A percentile compares a stretch with the other conserved stretches of the same genome.
phyloP scores from a whole-genome alignment of 2,797 vertebrate genomes.

The Coendou prehensilis region DNA sequence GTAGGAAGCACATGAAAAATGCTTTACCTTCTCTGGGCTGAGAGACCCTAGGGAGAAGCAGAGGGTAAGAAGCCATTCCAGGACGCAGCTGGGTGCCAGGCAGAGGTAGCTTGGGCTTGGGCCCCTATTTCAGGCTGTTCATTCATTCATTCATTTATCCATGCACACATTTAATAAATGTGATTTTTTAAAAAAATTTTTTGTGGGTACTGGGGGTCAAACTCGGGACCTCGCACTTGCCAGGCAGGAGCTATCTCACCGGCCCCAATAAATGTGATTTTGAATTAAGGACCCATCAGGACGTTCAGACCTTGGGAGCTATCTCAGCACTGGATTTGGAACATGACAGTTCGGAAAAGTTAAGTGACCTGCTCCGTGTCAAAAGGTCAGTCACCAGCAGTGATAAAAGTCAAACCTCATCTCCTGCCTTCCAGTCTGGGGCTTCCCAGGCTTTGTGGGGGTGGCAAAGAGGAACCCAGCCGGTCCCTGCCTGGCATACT shows the following conservation, averaged over 20 bases:
- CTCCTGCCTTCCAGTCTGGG: not conserved
- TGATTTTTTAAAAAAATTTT: too few relatives aligned
- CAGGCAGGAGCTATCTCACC: too few relatives aligned
- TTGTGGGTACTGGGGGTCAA: too few relatives aligned
- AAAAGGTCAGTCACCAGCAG: not conserved
- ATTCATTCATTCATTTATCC: not conserved
- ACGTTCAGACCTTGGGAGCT: constrained; percentile 1
- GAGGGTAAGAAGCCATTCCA: not conserved
- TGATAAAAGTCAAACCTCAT: not conserved
- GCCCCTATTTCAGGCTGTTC: not conserved
- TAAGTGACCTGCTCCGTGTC: constrained; percentile 8
- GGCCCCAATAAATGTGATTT: not conserved
- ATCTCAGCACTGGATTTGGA: not conserved
- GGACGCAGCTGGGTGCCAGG: not conserved
- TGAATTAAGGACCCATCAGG: not conserved
- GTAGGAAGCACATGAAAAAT: constrained; percentile 26
- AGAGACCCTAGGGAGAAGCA: not conserved
- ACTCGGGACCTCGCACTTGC: too few relatives aligned
- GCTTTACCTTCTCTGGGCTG: not conserved
- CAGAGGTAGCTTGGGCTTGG: not conserved
- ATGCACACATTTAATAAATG: not conserved
- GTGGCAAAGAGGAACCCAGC: not conserved
- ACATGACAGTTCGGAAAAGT: constrained; percentile 16
- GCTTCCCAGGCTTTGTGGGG: not conserved
- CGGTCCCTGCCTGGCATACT: not conserved